Evolutionary conservation across 2,888 invertebrate genomes (phyloP).

Genomic region (Sinohyriopsis cumingii): DNA sequence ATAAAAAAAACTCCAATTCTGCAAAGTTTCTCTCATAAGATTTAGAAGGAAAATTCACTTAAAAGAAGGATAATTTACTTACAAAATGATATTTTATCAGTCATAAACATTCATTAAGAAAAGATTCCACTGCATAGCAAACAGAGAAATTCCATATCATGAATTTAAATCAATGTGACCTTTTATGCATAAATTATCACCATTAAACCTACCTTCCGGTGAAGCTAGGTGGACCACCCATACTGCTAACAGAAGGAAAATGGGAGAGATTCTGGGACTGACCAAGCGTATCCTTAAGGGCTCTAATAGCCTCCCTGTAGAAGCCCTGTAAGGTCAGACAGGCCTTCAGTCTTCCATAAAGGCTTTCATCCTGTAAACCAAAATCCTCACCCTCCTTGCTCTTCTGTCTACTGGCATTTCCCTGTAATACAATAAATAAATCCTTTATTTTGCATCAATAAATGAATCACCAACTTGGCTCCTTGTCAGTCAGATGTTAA

Average conservation of each 20-base stretch:
- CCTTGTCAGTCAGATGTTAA: too few relatives aligned
- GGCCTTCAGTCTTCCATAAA: slow-evolving; percentile 62
- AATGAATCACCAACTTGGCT: not conserved
- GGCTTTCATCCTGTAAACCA: slow-evolving; percentile 54
- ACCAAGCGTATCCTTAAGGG: slow-evolving; percentile 61
- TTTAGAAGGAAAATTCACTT: too few relatives aligned
- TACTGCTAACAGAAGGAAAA: slow-evolving; percentile 67
- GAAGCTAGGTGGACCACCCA: slow-evolving; percentile 51
- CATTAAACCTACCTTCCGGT: slow-evolving; percentile 29
- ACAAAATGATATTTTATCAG: too few relatives aligned
- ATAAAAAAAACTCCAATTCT: too few relatives aligned
- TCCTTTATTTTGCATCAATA: not conserved
- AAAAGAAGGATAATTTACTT: too few relatives aligned
- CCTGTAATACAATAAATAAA: slow-evolving; percentile 13
- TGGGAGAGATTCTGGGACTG: slow-evolving; percentile 63
- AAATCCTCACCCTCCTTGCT: slow-evolving; percentile 52
- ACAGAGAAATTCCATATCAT: too few relatives aligned
- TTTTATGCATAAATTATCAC: too few relatives aligned
- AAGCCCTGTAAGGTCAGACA: slow-evolving; percentile 65
- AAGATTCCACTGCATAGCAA: too few relatives aligned
- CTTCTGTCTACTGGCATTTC: slow-evolving; percentile 38
- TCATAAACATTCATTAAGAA: too few relatives aligned
- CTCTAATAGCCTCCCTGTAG: slow-evolving; percentile 64
- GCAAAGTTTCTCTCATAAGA: too few relatives aligned
- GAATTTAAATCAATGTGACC: too few relatives aligned